Base-by-base conservation (phyloP, 2,797 vertebrate species). In the Enteromius argenteus region DNA sequence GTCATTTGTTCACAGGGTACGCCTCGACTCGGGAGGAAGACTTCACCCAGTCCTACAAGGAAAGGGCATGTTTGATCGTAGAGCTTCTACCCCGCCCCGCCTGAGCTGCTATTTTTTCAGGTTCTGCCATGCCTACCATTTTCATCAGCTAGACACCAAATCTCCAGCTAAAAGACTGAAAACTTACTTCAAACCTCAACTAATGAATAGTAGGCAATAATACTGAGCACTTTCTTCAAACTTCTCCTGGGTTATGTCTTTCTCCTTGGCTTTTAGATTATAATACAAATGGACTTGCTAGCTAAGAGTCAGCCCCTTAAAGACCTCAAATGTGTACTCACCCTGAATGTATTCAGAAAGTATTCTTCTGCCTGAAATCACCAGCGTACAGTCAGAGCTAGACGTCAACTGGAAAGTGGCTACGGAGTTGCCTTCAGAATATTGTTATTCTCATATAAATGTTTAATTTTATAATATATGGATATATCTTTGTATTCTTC, bases 1-100 rank as follows among this genome's bases (percentile, higher is more conserved):
- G 19, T 76, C 42, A 11, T 89, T 23, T 87, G 1, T 90, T 89
- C 64, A n/a, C 85, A 99, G 98, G 96, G 97, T 84, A 99, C 98
- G 1, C 98, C 98, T 37, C 95, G 97, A 83, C 96, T 99, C 77
- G 93, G 96, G 93, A 97, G 97, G 86, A 99, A 98, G 93, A 96
- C 92, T 2, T 98, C 97, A 67, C 97, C 97, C 4, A 97, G 96
- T 90, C 96, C 97, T 56, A 96, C 97, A 37, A 96, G 96, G 87
- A 95, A 96, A 39, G 92, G 91, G 95, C 85, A 92, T 96, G 1
- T 97, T 97, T 90, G 97, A 99, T 84, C 97, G 95, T 93, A 91
- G 64, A 73, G 81, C 69, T 87, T 90, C 85, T 90, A 87, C 53
- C 85, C 83, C 72, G 85, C 82, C 86, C 88, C 88, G 86, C 88